Evolutionary conservation across 1,140 invertebrate genomes (phyloP), one percentile per base, ranked within the genome.

Genomic region (Eubasilissa regina): DNA sequence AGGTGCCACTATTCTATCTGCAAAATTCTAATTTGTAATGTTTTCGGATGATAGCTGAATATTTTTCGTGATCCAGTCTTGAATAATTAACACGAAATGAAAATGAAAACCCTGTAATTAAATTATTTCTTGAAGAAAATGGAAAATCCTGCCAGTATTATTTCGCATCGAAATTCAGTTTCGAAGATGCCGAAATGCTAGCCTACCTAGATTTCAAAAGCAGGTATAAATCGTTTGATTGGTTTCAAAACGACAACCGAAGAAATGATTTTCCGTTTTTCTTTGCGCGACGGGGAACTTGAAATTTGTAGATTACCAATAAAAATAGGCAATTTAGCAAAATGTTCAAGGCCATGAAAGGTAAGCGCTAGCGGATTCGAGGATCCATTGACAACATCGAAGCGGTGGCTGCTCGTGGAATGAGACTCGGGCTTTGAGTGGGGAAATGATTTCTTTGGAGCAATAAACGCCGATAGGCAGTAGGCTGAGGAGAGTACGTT

Each of bases 361-460:
- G 55, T 58, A 58, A 13, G 13, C 6, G 3, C 55, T 58, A 11
- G 55, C 17, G 55, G 6, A 21, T 58, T 58, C 55, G 17, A 58
- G 15, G 15, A 58, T 8, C 21, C 55, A 11, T 58, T 58, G 15
- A 19, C 4, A 7, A 35, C 1, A 35, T 35, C 25, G 25, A 35
- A 35, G 25, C 25, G 25, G 1, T 35, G 25, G 25, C 25, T 35
- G 25, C 6, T 35, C 25, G 48, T 51, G 48, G 48, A 51, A 51
- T 51, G 48, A 35, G 60, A 25, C 13, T 10, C 13, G 60, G 19
- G 19, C 60, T 35, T 64, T 64, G 60, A 64, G 19, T n/a, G 60
- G 60, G 60, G 60, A 64, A 64, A 64, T 64, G 60, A 64, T 64
- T 64, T 64, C 60, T 13, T 9, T 19, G 35, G 60, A 64, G 60